Percentiles rank a stretch among this genome's conserved stretches.
These are phyloP conservation scores for Taurulus bubalis DNA, from an alignment of 2,113 vertebrate species.

Conservation along the genomic window DNA sequence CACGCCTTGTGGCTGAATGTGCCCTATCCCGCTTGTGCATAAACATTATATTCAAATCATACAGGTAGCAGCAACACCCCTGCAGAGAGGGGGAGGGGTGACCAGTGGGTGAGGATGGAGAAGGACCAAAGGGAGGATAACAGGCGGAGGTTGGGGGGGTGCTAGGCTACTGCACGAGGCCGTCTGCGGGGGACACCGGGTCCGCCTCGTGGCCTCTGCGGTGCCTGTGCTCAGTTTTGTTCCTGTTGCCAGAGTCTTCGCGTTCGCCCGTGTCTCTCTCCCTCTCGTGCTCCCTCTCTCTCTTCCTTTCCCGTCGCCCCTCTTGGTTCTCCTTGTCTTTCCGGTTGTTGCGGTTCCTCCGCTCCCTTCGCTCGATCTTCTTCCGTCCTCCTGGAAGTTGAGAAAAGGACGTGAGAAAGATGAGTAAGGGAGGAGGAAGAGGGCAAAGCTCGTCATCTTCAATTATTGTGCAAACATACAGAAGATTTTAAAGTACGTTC, in stretches of 20 bases:
- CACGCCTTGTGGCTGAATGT: conserved; percentile 66
- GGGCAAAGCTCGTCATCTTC: background rate
- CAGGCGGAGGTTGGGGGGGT: conserved; percentile 33
- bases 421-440: background rate
- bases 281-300: conserved; percentile 78
- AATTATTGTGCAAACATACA: no score
- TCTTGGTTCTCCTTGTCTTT: conserved; percentile 91
- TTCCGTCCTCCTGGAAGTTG: conserved; percentile 48
- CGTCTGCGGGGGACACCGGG: conserved; percentile 79
- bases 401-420: background rate
- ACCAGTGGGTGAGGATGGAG: conserved; percentile 47
- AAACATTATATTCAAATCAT: conserved; percentile 83
- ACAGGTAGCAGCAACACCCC: conserved; percentile 95
- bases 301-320: conserved; percentile 83
- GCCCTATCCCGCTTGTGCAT: conserved; percentile 80
- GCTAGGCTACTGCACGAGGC: conserved; percentile 84
- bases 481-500: no score
- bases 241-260: conserved; percentile 90
- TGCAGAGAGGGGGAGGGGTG: conserved; percentile 67
- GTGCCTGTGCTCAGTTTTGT: conserved; percentile 91
- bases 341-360: conserved; percentile 89
- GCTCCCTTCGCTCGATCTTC: conserved; percentile 85
- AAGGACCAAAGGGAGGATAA: conserved; percentile 43
- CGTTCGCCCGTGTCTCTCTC: conserved; percentile 85
- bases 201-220: conserved; percentile 88